Evolutionary conservation across 2,888 invertebrate species (phyloP), one percentile per base, ranked within the genome.

Genomic region (Theretra japonica): DNA sequence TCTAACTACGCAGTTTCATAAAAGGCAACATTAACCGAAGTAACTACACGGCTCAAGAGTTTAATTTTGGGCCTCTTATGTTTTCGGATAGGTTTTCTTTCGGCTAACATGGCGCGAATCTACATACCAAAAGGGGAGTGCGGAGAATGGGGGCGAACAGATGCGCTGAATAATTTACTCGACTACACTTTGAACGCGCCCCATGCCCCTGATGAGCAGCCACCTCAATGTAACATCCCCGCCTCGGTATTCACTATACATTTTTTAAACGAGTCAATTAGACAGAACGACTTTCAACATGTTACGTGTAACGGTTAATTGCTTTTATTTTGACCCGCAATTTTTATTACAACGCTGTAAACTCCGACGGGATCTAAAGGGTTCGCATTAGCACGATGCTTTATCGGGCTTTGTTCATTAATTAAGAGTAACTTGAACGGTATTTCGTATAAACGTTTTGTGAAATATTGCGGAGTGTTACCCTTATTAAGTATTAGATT

Each of bases 111-210:
- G n/a, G 62, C 77, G 77, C 72, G 78, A 84, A 88, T 87, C 82
- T 86, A 79, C 83, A 86, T 86, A 75, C 75, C 80, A 85, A 88
- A 86, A 83, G 84, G 79, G 75, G 82, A 77, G 77, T 75, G 75
- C 73, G 71, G 77, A 75, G 86, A 80, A 80, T 79, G 79, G 75
- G 79, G 79, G 78, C 80, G 83, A 86, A 84, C 85, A 85, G 84
- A 82, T 77, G 82, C 75, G 77, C 75, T 90, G 86, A 90, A 90
- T 90, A 88, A 89, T 89, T 89, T 85, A 90, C 81, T 76, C 73
- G 80, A 81, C 72, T 76, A 81, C 84, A 86, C 86, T 88, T 88
- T 86, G 82, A 82, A 77, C 79, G 75, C 77, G 77, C 76, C 75
- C 73, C 76, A 71, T 71, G 72, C 76, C 76, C 76, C 77, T 83